Evolutionary conservation across 1,140 invertebrate species (phyloP), one percentile per base, ranked within the genome.

Genomic region (Brachystomella parvula): DNA sequence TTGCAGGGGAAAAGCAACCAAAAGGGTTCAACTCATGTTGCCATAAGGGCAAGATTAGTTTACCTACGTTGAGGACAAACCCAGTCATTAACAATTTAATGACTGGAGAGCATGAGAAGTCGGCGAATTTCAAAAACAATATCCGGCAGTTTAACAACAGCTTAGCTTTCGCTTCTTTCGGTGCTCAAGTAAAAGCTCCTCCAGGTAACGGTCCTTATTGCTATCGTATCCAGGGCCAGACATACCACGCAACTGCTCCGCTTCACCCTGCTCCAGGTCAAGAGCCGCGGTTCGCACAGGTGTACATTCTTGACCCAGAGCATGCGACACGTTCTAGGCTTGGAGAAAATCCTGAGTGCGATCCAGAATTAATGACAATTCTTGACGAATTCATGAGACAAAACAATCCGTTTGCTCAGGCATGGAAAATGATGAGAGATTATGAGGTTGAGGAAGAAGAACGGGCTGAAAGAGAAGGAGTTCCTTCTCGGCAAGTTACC

Each of bases 191-290:
- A 26, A 47, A 44, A 1, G 24, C 56, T 21, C 44, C 31, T 15
- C 35, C 59, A 32, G 58, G 53, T 1, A 31, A 65, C 58, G 70
- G 65, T 15, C 64, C 70, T 0, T 73, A 73, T 29, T 72, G 72
- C 24, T 77, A 75, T 57, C 73, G 76, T 68, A 57, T 77, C 35
- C 70, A 76, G 63, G 76, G 76, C 17, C 73, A 76, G 68, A 67
- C 77, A 0, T 77, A 76, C 69, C 76, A 75, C 59, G n/a, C 59
- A 60, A 63, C 67, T 63, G 21, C 65, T 47, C 15, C 66, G 12
- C 33, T 69, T 3, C 61, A 61, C 64, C 61, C 62, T 61, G 0
- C 3, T 24, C 21, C 24, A 32, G 61, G 66, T 0, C 12, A 24
- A 56, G 2, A 44, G 31, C n/a, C 47, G 64, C 61, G 72, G 68